phyloP scores from a whole-genome alignment of 1,140 invertebrate genomes.

The Heterodera schachtii region DNA sequence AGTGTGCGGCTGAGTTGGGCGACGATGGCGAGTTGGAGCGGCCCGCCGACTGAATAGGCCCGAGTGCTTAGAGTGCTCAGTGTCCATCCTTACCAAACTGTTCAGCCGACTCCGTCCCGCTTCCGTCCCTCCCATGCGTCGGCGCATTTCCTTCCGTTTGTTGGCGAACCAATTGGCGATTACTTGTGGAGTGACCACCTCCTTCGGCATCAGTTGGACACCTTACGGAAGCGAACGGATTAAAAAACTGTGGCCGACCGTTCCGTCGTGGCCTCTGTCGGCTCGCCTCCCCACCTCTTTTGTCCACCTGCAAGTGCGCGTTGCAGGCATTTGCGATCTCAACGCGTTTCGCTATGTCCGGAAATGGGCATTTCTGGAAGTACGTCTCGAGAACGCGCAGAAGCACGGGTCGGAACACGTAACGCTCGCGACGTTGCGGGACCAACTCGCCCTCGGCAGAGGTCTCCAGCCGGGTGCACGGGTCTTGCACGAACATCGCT shows the following conservation, averaged over 20 bases:
- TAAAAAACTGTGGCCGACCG: neutral
- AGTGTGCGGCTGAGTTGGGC: neutral
- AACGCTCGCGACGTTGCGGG: slow-evolving; percentile 61
- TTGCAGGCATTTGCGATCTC: slow-evolving; percentile 63
- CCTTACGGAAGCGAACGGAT: slow-evolving; percentile 43
- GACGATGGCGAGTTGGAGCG: slow-evolving; percentile 1
- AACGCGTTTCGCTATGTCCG: slow-evolving; percentile 51
- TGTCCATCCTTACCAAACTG: slow-evolving; percentile 7
- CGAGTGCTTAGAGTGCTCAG: neutral
- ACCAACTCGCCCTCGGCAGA: slow-evolving; percentile 64
- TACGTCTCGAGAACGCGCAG: slow-evolving; percentile 55
- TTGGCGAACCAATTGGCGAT: slow-evolving; percentile 65
- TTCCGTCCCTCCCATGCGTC: slow-evolving; percentile 22
- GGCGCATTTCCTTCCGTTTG: slow-evolving; percentile 62
- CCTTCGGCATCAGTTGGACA: slow-evolving; percentile 60
- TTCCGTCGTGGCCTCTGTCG: neutral
- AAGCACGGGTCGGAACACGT: slow-evolving; percentile 62
- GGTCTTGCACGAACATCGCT: slow-evolving; percentile 55
- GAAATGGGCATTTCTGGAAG: slow-evolving; percentile 52
- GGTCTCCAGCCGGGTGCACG: slow-evolving; percentile 57
- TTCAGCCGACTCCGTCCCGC: neutral
- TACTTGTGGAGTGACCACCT: slow-evolving; percentile 64
- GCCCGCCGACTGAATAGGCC: neutral
- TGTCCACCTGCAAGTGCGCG: slow-evolving; percentile 52
- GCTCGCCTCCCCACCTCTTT: slow-evolving; percentile 46